Base-by-base conservation (phyloP, 2,888 invertebrate species). In the Acanthococcus lagerstroemiae region DNA sequence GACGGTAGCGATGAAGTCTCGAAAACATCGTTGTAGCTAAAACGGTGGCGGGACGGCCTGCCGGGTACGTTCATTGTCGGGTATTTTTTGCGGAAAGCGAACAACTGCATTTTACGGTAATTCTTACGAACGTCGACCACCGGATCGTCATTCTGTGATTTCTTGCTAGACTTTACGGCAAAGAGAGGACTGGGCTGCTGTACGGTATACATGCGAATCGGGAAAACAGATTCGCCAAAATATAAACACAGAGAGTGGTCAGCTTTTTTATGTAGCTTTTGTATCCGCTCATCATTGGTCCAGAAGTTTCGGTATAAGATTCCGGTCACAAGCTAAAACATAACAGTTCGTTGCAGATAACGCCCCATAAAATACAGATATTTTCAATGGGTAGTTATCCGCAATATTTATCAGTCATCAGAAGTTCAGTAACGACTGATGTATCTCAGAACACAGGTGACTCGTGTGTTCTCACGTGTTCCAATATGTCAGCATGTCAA, bases 291-390 rank as follows among this genome's bases (percentile, higher is more conserved):
- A 61, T 61, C 50, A 15, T 52, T n/a, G 17, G 4, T 50, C 61
- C 61, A 61, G 24, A 61, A 61, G 19, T 61, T 61, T 30, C 61
- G 22, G n/a, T 61, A 61, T 4, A 61, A 26, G 6, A 61, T 61
- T n/a, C 61, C 61, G 21, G 50, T 26, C 30, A 61, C 50, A 21
- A 61, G 61, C 61, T 61, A 12, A 48, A 48, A 48, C 19, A 17
- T 30, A 19, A 30, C 1, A 15, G 24, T 17, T n/a, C n/a, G n/a
- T n/a, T n/a, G n/a, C n/a, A n/a, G n/a, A n/a, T n/a, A n/a, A n/a
- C n/a, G n/a, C n/a, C n/a, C n/a, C n/a, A n/a, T n/a, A n/a, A n/a
- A n/a, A n/a, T n/a, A n/a, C n/a, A n/a, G n/a, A n/a, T n/a, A n/a
- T n/a, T n/a, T n/a, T n/a, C n/a, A n/a, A n/a, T n/a, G n/a, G n/a